Conservation (phyloP, 1,140 invertebrate genomes). For the Chelonus insularis region DNA sequence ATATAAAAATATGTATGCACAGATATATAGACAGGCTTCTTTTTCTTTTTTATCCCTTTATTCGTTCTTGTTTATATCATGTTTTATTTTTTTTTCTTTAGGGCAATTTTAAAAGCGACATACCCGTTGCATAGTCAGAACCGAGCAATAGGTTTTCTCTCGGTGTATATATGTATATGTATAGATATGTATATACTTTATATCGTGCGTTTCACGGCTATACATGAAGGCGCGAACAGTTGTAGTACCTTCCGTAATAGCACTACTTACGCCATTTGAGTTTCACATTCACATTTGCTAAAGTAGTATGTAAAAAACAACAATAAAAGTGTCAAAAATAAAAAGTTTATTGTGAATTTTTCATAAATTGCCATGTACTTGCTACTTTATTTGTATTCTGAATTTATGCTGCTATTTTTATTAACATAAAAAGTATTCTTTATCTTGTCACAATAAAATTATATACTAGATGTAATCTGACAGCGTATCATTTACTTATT, state of each 20-base stretch:
- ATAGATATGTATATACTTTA: neutral
- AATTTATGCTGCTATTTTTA: neutral
- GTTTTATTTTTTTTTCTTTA: constrained; percentile 1
- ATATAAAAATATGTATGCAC: no score
- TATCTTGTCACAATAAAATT: no score
- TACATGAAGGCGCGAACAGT: constrained; percentile 7
- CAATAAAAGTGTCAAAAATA: neutral
- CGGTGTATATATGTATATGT: neutral
- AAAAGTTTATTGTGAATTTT: neutral
- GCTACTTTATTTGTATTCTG: neutral
- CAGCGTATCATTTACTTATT: no score
- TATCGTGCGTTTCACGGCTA: neutral
- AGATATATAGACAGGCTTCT: neutral
- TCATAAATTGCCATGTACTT: neutral
- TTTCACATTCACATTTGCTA: neutral
- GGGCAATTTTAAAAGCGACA: constrained; percentile 1
- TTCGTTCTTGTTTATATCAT: neutral
- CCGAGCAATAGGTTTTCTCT: neutral
- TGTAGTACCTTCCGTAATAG: constrained; percentile 14
- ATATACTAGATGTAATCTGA: no score
- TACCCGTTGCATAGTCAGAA: neutral
- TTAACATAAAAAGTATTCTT: no score
- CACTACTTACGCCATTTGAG: neutral
- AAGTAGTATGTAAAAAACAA: neutral
- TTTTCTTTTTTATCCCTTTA: constrained; percentile 2